Evolutionary conservation across 2,113 vertebrate genomes (phyloP).

Genomic region (Mobula birostris): DNA sequence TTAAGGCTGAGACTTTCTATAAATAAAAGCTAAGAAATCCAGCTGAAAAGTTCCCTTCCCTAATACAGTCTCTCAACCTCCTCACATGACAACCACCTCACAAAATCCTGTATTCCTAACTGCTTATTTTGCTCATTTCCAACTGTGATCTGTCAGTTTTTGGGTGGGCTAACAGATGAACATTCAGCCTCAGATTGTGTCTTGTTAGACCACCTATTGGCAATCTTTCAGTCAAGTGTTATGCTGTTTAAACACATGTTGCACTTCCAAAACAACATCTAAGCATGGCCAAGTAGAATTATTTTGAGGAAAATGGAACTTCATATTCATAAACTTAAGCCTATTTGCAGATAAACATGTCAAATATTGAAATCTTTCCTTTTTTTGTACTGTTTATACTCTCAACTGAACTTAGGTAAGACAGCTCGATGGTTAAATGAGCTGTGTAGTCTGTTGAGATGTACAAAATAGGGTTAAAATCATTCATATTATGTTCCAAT

Average conservation of each 20-base stretch:
- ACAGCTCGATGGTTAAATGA: neutral
- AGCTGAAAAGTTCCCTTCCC: neutral
- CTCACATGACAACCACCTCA: neutral
- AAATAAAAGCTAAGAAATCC: neutral
- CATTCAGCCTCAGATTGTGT: neutral
- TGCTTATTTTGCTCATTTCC: neutral
- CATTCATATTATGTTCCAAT: neutral
- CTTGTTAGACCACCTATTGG: neutral
- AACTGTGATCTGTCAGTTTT: neutral
- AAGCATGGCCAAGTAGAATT: neutral
- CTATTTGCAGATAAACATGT: neutral
- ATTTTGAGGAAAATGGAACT: neutral
- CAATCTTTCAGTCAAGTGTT: neutral
- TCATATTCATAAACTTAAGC: neutral
- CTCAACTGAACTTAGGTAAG: neutral
- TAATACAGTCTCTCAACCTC: neutral
- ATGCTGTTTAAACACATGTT: neutral
- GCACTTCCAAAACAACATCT: neutral
- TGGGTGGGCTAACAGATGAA: neutral
- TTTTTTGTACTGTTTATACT: neutral
- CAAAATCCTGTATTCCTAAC: neutral
- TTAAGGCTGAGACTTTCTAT: neutral
- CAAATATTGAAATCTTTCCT: neutral
- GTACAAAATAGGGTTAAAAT: neutral
- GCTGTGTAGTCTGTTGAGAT: neutral